phyloP scores from a whole-genome alignment of 2,797 vertebrate genomes.

The Danio jaintianensis region DNA sequence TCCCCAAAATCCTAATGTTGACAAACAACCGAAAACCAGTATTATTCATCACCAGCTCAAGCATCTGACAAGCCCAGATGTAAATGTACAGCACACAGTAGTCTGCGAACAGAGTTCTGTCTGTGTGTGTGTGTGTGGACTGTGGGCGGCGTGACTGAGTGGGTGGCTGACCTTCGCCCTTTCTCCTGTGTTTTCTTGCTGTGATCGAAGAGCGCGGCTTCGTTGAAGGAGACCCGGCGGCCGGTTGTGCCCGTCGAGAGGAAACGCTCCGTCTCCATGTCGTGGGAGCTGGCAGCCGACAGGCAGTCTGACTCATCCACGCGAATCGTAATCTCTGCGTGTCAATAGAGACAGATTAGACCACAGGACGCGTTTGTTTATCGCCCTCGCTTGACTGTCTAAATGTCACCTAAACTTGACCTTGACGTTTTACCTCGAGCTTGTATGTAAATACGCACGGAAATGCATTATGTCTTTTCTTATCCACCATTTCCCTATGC shows the following conservation, averaged over 20 bases:
- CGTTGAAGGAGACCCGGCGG: conserved; percentile 97
- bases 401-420: conserved; percentile 16
- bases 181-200: conserved; percentile 92
- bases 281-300: conserved; percentile 85
- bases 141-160: conserved; percentile 12
- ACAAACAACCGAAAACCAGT: neutral
- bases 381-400: neutral
- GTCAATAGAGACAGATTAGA: conserved; percentile 24
- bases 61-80: conserved; percentile 15
- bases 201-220: conserved; percentile 93
- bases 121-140: conserved; percentile 8
- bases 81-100: conserved; percentile 3
- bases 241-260: conserved; percentile 88
- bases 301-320: conserved; percentile 91
- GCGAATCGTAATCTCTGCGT: conserved; percentile 88
- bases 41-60: neutral
- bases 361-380: conserved; percentile 14
- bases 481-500: too few species aligned
- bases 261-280: conserved; percentile 91
- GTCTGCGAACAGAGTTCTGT: neutral
- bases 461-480: neutral
- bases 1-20: neutral
- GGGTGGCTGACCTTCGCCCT: conserved; percentile 86
- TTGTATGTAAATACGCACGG: neutral
- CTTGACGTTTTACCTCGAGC: conserved; percentile 7